Percentiles rank a stretch among this genome's conserved stretches.
Evolutionary conservation across 2,113 vertebrate genomes (phyloP).

Genomic region (Peucedramus taeniatus): DNA sequence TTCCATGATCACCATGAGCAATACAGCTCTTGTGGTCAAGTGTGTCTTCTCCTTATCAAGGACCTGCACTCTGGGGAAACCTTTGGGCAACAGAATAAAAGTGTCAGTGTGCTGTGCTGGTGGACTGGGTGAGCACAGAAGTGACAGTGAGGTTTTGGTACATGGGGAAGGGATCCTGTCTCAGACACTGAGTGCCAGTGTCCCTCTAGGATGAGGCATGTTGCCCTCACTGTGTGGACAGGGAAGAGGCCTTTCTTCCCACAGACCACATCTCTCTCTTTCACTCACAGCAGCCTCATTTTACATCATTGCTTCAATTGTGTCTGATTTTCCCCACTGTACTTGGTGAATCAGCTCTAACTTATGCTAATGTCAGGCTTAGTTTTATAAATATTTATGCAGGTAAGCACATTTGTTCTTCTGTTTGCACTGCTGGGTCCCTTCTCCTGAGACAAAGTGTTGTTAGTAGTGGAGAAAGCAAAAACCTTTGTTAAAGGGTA

Average conservation of each 20-base stretch:
- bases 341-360: background rate
- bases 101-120: background rate
- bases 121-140: accelerated
- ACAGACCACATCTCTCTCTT: background rate
- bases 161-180: background rate
- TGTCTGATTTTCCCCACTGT: background rate
- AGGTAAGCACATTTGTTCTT: background rate
- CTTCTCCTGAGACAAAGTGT: background rate
- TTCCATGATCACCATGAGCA: background rate
- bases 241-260: background rate
- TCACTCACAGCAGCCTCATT: background rate
- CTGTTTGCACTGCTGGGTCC: background rate
- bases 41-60: background rate
- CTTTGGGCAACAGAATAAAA: background rate
- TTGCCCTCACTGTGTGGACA: background rate
- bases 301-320: background rate
- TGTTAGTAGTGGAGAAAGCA: background rate
- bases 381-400: constrained; percentile 19
- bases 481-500: background rate
- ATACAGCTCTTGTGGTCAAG: background rate
- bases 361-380: background rate
- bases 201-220: background rate
- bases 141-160: background rate
- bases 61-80: background rate
- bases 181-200: background rate